Evolutionary conservation across 2,888 invertebrate genomes (phyloP), one percentile per base, ranked within the genome.

Genomic region (Andrena fulva): DNA sequence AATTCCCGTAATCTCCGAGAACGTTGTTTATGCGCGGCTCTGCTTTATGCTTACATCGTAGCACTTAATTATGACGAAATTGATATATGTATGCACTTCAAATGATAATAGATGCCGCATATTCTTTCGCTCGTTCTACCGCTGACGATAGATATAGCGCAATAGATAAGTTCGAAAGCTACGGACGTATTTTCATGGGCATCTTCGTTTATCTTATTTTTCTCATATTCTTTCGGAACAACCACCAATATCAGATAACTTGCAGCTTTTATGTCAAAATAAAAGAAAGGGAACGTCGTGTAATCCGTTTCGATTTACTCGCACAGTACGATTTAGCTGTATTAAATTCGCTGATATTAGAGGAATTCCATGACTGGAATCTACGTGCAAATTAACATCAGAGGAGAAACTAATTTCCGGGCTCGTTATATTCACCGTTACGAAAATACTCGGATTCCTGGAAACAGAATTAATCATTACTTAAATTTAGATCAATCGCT

Each of bases 401-500:
- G 56, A 56, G 7, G n/a, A 69, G 16, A 33, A 35, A 60, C 42
- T 77, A 66, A 79, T 73, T 78, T 82, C 73, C 67, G 54, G 42
- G n/a, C 31, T 42, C 75, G 54, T 63, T 77, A 77, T 70, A 74
- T 68, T 71, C 75, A 31, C 33, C 64, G 35, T 67, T 56, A 68
- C 35, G 52, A 66, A 63, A 71, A 81, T 66, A 73, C 35, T 33
- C n/a, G 48, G 2, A 71, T 31, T 62, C 27, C 29, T 59, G 42
- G 67, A 67, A 69, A 33, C 59, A 68, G 62, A 54, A 72, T 82
- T 73, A 82, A 82, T 84, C 66, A 67, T 54, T 54, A 75, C 42
- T 69, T 76, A 75, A 77, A 56, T 78, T 84, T 78, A 69, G 66
- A 77, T 84, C 60, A 69, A 54, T 72, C 42, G 8, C 35, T 50